Evolutionary conservation across 2,888 invertebrate species (phyloP), one percentile per base, ranked within the genome.

Genomic region (Agrypnus murinus): DNA sequence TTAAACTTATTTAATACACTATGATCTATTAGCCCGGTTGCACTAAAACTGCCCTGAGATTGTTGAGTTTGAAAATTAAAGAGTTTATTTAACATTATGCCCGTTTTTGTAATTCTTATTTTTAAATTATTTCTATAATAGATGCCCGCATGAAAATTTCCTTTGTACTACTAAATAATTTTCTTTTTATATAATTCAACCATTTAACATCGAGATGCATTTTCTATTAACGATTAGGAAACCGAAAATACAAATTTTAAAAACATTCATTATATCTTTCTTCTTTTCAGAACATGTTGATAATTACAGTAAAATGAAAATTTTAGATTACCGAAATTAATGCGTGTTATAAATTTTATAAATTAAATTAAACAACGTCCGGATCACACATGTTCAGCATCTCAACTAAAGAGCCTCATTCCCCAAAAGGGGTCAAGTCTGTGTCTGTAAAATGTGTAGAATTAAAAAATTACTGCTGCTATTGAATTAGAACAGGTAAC

Each of bases 31-130:
- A 78, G 83, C 84, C 84, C 84, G 84, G 83, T 84, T 84, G 82
- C 84, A 85, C 84, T 77, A 77, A 70, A 75, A 71, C 78, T 80
- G 83, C 85, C 85, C 85, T 85, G 84, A 84, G 85, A 77, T 82
- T 80, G 81, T 84, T n/a, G n/a, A n/a, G n/a, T n/a, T 84, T 77
- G 82, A 80, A 58, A 38, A 60, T 19, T 57, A 17, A 57, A 45
- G n/a, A 3, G 25, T 38, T 31, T 48, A 53, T 63, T 64, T 71
- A 64, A 71, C 62, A 53, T 62, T 53, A 63, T 71, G 71, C 71
- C 71, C 71, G n/a, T 46, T 58, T 45, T 46, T 40, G 36, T 62
- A 62, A 53, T 62, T 67, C n/a, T 60, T 50, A 59, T 19, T 50
- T 55, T 50, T 48, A 45, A 60, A 36, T 17, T 59, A n/a, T n/a